A percentile compares a stretch with the other conserved stretches of the same genome.
Conservation (phyloP, 2,888 invertebrate species). For the Siphonodentalium dalli region DNA sequence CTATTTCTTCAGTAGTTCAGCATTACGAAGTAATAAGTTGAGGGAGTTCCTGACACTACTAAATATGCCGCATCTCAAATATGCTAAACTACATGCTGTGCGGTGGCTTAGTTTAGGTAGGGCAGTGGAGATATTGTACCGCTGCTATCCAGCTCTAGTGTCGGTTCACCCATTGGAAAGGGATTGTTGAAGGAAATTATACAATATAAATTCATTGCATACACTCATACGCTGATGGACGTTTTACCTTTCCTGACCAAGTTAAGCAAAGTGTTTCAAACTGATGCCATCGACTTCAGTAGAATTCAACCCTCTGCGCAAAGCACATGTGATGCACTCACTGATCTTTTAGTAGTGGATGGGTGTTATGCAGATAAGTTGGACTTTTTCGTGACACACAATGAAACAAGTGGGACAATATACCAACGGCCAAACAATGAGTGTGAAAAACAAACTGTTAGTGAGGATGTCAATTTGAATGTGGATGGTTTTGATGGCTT, state of each 20-base stretch:
- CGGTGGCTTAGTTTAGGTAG: background rate
- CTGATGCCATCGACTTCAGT: constrained; percentile 1
- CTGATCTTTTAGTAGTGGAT: no score
- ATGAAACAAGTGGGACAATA: no score
- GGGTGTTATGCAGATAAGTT: no score
- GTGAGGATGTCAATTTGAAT: no score
- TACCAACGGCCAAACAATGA: no score
- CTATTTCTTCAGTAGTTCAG: constrained; percentile 18
- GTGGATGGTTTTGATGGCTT: no score
- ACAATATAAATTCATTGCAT: constrained; percentile 5
- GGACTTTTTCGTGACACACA: no score
- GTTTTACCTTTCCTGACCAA: constrained; percentile 4
- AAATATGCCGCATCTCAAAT: constrained; percentile 16
- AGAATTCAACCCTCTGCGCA: background rate
- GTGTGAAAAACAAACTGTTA: no score
- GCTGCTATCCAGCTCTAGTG: constrained; percentile 1
- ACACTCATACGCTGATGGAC: constrained; percentile 10
- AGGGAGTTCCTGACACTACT: constrained; percentile 18
- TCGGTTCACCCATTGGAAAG: background rate
- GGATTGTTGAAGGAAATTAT: constrained; percentile 1
- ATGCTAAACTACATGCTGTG: constrained; percentile 3
- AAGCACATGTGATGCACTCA: constrained; percentile 4
- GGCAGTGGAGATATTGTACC: constrained; percentile 4
- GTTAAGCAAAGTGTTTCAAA: constrained; percentile 3
- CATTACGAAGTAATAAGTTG: constrained; percentile 21